These are phyloP conservation scores for Neodiprion pinetum DNA, from an alignment of 1,140 invertebrate genomes.

Conservation along the genomic window DNA sequence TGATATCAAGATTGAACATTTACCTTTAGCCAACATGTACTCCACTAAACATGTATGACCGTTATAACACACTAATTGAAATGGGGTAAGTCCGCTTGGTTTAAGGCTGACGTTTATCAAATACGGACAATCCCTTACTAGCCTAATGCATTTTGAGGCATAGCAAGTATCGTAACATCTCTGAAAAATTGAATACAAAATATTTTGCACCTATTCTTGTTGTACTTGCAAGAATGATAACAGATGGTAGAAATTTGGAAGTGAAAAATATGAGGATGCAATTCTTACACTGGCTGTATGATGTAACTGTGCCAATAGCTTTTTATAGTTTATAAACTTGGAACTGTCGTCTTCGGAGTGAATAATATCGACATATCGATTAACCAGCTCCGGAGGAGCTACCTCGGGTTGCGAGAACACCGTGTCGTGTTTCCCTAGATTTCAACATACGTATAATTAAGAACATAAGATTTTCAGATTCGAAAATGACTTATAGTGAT, in stretches of 20 bases:
- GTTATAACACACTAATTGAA: conserved; percentile 38
- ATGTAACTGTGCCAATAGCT: neutral
- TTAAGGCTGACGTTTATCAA: conserved; percentile 33
- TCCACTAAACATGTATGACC: conserved; percentile 33
- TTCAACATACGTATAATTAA: no score
- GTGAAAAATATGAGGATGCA: neutral
- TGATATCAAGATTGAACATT: neutral
- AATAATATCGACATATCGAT: neutral
- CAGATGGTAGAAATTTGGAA: neutral
- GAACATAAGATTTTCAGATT: no score
- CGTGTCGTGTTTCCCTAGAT: neutral
- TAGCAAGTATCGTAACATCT: neutral
- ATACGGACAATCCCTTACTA: conserved; percentile 34
- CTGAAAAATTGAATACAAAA: neutral
- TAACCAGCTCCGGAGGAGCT: neutral
- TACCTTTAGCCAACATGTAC: conserved; percentile 40
- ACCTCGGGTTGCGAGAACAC: neutral
- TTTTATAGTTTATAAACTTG: neutral
- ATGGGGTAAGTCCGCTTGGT: conserved; percentile 36
- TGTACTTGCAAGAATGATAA: no score
- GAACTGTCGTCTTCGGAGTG: neutral
- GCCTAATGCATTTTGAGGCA: conserved; percentile 35
- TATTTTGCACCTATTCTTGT: no score
- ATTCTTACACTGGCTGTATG: neutral
- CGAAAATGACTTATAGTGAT: no score